These are phyloP conservation scores for Cyprinodon diabolis DNA, from an alignment of 2,797 vertebrate genomes.

Conservation along the genomic window DNA sequence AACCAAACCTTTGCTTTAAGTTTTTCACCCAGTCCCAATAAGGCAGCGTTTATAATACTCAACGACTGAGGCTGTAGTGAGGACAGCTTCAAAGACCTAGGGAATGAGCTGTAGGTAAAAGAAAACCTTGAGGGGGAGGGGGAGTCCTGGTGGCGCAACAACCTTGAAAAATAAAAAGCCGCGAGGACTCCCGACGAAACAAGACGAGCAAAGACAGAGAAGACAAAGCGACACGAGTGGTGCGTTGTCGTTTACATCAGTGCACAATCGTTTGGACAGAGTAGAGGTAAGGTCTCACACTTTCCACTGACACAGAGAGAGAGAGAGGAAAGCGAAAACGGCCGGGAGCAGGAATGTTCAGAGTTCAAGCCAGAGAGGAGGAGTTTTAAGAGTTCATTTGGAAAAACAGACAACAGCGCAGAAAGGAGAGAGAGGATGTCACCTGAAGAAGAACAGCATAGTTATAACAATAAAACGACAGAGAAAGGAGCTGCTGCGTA, in stretches of 20 bases:
- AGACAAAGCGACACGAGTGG: conserved; percentile 29
- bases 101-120: conserved; percentile 56
- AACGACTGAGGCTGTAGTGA: conserved; percentile 53
- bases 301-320: conserved; percentile 19
- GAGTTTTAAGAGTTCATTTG: conserved; percentile 37
- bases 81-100: conserved; percentile 39
- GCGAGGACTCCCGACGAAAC: neutral
- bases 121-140: conserved; percentile 9
- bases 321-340: conserved; percentile 8
- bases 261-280: conserved; percentile 44
- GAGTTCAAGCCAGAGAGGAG: conserved; percentile 57
- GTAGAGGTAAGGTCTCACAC: conserved; percentile 38
- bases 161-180: neutral
- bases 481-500: conserved; percentile 35
- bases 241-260: conserved; percentile 40
- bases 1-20: conserved; percentile 50
- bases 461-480: conserved; percentile 50
- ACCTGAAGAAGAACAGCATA: conserved; percentile 81
- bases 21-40: conserved; percentile 59
- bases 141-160: conserved; percentile 24
- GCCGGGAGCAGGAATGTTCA: conserved; percentile 78
- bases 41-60: conserved; percentile 70
- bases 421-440: conserved; percentile 32
- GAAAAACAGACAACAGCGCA: conserved; percentile 26
- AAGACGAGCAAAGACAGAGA: conserved; percentile 22